Base-by-base conservation (phyloP, 2,797 vertebrate species). In the Gymnopithys bicolor region DNA sequence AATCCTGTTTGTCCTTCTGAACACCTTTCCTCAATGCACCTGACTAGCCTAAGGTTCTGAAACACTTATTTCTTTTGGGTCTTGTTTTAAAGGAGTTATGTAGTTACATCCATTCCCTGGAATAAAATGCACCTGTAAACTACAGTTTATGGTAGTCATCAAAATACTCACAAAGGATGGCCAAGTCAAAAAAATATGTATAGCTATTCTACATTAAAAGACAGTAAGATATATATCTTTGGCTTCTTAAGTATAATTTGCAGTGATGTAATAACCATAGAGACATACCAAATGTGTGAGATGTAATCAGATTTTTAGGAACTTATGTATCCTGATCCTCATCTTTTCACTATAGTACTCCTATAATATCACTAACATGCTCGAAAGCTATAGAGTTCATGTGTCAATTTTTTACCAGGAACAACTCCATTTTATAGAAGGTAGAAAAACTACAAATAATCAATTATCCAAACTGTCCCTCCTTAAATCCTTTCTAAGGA, bases 311-410 rank as follows among this genome's bases (percentile, higher is more conserved):
- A 55, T 83, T 70, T 94, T 88, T 59, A 90, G 89, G 84, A 85
- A 53, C 46, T 45, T 41, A 14, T 60, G 41, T 79, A 41, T 63
- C 64, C 74, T 33, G 39, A 85, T 76, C 30, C 45, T 94, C 78
- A 90, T 79, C 39, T 87, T 94, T 83, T 70, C 51, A 70, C 62
- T 91, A 79, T 63, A 79, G 87, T 68, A 52, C 43, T 82, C 37
- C 11, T 33, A 12, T 64, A 30, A 59, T 79, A 86, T 86, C 89
- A 95, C 71, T 91, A 79, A 84, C 21, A 13, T 18, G 15, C 11
- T 56, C 12, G 75, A 53, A 66, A 25, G 15, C 6, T 60, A 7
- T 33, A 41, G 32, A 52, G 16, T 2, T 76, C 6, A 2, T 24
- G 15, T 33, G 8, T 49, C 64, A 52, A 9, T 62, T 81, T 79